These are phyloP conservation scores for Chionis minor DNA, from an alignment of 2,113 vertebrate genomes.

Conservation along the genomic window DNA sequence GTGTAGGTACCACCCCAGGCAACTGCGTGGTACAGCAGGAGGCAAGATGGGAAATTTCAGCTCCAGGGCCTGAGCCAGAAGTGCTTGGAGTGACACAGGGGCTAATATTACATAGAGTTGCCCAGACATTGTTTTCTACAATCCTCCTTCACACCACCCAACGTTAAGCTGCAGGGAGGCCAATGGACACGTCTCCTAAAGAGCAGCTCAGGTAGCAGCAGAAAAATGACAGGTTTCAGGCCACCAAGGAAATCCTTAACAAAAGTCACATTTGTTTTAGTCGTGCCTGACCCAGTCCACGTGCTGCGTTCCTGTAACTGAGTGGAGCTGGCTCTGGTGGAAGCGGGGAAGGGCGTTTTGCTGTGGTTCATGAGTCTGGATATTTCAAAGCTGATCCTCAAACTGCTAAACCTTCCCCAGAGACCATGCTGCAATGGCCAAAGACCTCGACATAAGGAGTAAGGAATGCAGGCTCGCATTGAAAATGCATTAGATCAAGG, in stretches of 20 bases:
- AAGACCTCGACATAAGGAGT: background rate
- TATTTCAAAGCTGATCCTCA: background rate
- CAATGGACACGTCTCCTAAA: fast-evolving
- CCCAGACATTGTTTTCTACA: background rate
- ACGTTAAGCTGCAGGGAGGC: background rate
- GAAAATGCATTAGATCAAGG: background rate
- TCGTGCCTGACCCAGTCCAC: background rate
- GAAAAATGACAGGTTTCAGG: background rate
- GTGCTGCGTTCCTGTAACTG: background rate
- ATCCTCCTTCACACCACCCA: background rate
- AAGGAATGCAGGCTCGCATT: background rate
- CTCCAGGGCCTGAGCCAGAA: background rate
- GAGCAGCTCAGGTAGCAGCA: background rate
- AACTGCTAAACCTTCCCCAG: background rate
- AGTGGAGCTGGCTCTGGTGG: background rate
- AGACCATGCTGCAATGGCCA: background rate
- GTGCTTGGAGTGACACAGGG: background rate
- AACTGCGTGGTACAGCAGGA: background rate
- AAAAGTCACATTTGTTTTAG: background rate
- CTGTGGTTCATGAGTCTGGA: background rate
- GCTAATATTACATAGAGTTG: fast-evolving
- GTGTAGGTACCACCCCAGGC: fast-evolving
- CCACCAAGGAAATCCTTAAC: background rate
- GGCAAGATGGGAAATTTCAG: background rate
- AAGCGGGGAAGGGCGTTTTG: background rate